A percentile compares a stretch with the other conserved stretches of the same genome.
Evolutionary conservation across 2,113 vertebrate genomes (phyloP).

Genomic region (Speoplatyrhinus poulsoni): DNA sequence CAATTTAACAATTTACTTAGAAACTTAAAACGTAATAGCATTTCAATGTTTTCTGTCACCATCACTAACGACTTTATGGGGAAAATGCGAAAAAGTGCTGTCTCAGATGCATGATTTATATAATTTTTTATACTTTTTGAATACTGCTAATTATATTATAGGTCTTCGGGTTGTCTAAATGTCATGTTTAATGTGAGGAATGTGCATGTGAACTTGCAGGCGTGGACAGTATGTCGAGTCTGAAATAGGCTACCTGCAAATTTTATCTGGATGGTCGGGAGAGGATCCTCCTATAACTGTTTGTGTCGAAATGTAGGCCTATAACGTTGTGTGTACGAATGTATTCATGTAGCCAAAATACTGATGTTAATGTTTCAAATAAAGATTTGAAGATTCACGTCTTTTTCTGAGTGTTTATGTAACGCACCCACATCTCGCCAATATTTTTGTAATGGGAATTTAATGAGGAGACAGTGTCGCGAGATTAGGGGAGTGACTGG

Average conservation of each 20-base stretch:
- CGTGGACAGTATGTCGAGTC: slow-evolving; percentile 51
- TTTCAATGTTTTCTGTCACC: slow-evolving; percentile 31
- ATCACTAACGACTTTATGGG: slow-evolving; percentile 37
- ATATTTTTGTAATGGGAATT: slow-evolving; percentile 44
- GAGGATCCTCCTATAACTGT: slow-evolving; percentile 11
- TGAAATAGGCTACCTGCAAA: slow-evolving; percentile 23
- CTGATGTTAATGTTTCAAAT: slow-evolving; percentile 36
- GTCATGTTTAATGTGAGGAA: slow-evolving; percentile 56
- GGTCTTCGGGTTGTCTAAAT: slow-evolving; percentile 20
- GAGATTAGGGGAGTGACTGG: slow-evolving; percentile 52
- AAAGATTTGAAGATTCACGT: slow-evolving; percentile 37
- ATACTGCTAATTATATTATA: slow-evolving; percentile 31
- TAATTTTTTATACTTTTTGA: slow-evolving; percentile 53
- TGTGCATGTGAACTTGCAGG: background rate
- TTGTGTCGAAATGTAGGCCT: slow-evolving; percentile 5
- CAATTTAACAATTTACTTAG: background rate
- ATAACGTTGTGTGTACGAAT: background rate
- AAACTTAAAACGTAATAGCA: background rate
- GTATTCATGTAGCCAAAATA: slow-evolving; percentile 1
- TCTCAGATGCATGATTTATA: background rate
- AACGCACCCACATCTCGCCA: slow-evolving; percentile 41
- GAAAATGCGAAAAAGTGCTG: slow-evolving; percentile 35
- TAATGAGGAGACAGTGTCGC: slow-evolving; percentile 57
- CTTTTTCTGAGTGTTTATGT: slow-evolving; percentile 66
- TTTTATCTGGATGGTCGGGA: slow-evolving; percentile 23